phyloP scores from a whole-genome alignment of 2,113 vertebrate species.

The Hemibates koningsi region DNA sequence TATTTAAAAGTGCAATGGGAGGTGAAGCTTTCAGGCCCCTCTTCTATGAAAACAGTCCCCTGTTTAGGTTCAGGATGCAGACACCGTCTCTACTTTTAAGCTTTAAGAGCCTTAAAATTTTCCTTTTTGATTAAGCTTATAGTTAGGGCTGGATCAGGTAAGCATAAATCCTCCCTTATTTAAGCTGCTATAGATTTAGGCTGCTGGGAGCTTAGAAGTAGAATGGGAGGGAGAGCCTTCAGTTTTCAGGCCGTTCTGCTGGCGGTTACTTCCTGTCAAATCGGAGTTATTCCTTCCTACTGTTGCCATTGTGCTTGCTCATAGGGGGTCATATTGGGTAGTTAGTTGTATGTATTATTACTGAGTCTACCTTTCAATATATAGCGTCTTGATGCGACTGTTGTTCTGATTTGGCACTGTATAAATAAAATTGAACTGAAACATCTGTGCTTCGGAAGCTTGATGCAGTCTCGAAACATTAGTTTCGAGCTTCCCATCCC shows the following conservation, averaged over 20 bases:
- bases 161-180: not conserved
- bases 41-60: not conserved
- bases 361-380: not conserved
- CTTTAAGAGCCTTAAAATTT: not conserved
- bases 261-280: not conserved
- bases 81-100: not conserved
- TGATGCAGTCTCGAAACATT: not conserved
- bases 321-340: not conserved
- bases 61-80: not conserved
- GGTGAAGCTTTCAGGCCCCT: not conserved
- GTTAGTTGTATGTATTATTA: not conserved
- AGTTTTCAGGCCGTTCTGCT: not conserved
- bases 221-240: not conserved
- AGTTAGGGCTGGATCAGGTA: not conserved
- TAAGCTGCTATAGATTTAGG: not conserved
- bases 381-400: not conserved
- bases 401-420: not conserved
- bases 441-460: not conserved
- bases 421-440: not conserved
- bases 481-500: not conserved
- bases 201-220: not conserved
- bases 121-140: not conserved
- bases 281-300: not conserved
- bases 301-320: not conserved
- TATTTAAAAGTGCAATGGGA: not conserved